Conservation (phyloP, 2,888 invertebrate species). For the Lamellibrachia columna region DNA sequence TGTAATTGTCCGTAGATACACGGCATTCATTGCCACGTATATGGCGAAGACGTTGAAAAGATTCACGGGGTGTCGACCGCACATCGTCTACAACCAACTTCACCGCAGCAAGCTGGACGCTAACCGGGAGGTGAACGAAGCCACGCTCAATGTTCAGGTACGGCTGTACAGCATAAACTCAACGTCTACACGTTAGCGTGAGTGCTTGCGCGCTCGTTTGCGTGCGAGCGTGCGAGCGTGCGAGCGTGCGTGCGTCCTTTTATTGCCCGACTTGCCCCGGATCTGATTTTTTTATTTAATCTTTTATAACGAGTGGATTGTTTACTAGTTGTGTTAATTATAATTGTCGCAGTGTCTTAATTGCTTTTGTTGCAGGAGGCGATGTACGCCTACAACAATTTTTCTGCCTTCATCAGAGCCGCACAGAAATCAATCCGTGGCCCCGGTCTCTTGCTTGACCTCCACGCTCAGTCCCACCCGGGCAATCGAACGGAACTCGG, state of each 20-base stretch:
- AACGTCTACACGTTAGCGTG: background rate
- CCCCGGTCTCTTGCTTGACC: slow-evolving; percentile 41
- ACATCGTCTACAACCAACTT: slow-evolving; percentile 36
- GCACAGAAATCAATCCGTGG: slow-evolving; percentile 36
- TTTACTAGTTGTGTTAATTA: too few relatives aligned
- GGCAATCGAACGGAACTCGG: slow-evolving; percentile 39
- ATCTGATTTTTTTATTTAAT: too few relatives aligned
- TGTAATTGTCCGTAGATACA: background rate
- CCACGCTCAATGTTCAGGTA: slow-evolving; percentile 22
- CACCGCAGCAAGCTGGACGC: slow-evolving; percentile 40
- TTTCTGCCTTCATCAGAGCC: slow-evolving; percentile 39
- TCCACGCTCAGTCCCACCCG: slow-evolving; percentile 43
- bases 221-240: too few relatives aligned
- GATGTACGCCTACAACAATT: slow-evolving; percentile 39
- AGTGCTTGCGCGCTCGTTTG: too few relatives aligned
- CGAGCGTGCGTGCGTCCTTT: too few relatives aligned
- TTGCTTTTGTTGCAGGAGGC: slow-evolving; percentile 32
- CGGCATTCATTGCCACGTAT: slow-evolving; percentile 16
- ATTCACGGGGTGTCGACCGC: slow-evolving; percentile 32
- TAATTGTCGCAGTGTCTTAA: too few relatives aligned
- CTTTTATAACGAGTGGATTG: too few relatives aligned
- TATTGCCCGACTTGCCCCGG: too few relatives aligned
- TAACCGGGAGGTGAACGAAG: slow-evolving; percentile 38
- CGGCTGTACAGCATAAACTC: background rate
- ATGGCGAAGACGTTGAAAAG: slow-evolving; percentile 28